Percentiles rank a stretch among this genome's conserved stretches.
Evolutionary conservation across 2,113 vertebrate genomes (phyloP).

Genomic region (Tauraco erythrolophus): DNA sequence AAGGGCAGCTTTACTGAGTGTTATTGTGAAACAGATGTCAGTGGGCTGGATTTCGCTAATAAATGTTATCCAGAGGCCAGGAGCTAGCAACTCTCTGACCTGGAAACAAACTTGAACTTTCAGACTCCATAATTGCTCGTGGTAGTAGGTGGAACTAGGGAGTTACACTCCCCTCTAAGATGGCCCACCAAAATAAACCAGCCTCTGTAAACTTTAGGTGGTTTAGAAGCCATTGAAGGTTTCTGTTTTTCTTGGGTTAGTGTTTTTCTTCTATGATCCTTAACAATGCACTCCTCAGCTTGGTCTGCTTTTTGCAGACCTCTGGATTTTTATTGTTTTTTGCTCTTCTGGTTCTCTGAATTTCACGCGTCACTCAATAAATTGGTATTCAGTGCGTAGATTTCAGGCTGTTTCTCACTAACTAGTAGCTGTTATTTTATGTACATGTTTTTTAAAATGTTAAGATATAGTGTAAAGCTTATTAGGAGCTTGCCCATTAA

Average conservation of each 20-base stretch:
- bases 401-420: not conserved
- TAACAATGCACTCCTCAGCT: not conserved
- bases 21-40: slow-evolving; percentile 44
- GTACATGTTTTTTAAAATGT: not conserved
- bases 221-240: not conserved
- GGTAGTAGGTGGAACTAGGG: not conserved
- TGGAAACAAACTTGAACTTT: slow-evolving; percentile 44
- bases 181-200: not conserved
- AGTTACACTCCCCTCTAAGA: not conserved
- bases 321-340: not conserved
- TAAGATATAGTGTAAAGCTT: not conserved
- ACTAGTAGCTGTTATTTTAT: not conserved
- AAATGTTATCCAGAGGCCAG: not conserved
- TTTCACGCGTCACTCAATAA: accelerated
- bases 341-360: not conserved
- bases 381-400: not conserved
- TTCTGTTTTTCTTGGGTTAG: not conserved
- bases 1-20: slow-evolving; percentile 11
- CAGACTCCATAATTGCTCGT: not conserved
- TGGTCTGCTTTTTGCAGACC: not conserved
- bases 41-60: not conserved
- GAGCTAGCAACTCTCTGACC: not conserved
- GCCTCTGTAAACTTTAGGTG: not conserved
- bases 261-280: not conserved
- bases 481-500: not conserved